Conservation (phyloP, 2,888 invertebrate species). For the Xestia rhomboidea region DNA sequence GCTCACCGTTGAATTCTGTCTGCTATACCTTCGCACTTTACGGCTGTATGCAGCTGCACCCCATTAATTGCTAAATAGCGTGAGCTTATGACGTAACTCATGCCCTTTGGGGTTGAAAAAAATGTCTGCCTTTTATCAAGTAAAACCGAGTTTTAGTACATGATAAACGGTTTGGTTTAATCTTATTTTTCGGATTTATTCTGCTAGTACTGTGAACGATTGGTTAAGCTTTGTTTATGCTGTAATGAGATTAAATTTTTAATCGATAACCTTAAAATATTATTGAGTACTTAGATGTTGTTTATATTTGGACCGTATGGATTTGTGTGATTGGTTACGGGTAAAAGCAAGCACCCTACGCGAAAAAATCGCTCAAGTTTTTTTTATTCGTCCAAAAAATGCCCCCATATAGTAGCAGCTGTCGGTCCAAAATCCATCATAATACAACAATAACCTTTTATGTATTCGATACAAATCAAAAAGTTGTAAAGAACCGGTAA, state of each 20-base stretch:
- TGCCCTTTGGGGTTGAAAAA: conserved; percentile 58
- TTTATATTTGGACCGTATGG: not conserved
- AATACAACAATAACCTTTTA: conserved; percentile 38
- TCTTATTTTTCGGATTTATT: conserved; percentile 56
- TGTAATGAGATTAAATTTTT: conserved; percentile 34
- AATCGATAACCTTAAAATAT: conserved; percentile 18
- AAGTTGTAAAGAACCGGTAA: conserved; percentile 33
- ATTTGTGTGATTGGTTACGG: not conserved
- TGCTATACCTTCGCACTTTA: conserved; percentile 15
- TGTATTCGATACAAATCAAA: conserved; percentile 25
- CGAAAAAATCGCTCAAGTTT: not conserved
- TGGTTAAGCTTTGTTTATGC: conserved; percentile 32
- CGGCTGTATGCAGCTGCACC: conserved; percentile 66
- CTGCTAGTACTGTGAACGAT: conserved; percentile 47
- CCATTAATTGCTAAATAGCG: conserved; percentile 66
- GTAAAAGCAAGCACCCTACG: not conserved
- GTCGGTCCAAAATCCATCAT: conserved; percentile 17
- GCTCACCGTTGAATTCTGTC: conserved; percentile 2
- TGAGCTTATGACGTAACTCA: conserved; percentile 65
- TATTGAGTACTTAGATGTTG: not conserved
- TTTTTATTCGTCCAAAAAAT: conserved; percentile 17
- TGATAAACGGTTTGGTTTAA: conserved; percentile 49
- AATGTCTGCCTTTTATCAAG: conserved; percentile 48
- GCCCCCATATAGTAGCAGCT: conserved; percentile 31
- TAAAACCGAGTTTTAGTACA: too few species aligned